Percentiles rank a stretch among this genome's conserved stretches.
Conservation (phyloP, 2,888 invertebrate species). For the Stenchaetothrips biformis region DNA sequence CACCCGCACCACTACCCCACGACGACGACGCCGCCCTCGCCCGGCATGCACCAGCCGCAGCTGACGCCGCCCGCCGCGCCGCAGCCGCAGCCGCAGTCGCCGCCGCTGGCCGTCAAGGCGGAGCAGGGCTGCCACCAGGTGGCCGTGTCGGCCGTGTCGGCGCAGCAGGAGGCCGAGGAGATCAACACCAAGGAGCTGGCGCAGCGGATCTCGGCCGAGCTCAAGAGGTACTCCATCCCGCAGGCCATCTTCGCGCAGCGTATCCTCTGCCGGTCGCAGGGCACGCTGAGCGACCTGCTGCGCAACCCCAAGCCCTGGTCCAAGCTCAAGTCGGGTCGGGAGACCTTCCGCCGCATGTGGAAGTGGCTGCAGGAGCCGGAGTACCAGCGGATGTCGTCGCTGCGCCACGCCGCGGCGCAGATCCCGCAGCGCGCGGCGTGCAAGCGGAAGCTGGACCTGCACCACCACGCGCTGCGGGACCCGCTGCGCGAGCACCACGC, state of each 20-base stretch:
- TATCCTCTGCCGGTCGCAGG: slow-evolving; percentile 59
- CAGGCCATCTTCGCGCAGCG: slow-evolving; percentile 62
- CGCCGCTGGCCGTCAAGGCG: slow-evolving; percentile 26
- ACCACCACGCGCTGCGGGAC: slow-evolving; percentile 4
- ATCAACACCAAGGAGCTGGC: slow-evolving; percentile 61
- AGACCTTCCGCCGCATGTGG: slow-evolving; percentile 62
- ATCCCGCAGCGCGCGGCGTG: slow-evolving; percentile 12
- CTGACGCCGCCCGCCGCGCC: slow-evolving; percentile 44
- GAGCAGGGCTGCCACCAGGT: slow-evolving; percentile 40
- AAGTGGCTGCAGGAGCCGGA: slow-evolving; percentile 64
- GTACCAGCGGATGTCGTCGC: slow-evolving; percentile 60
- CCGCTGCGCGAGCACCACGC: background rate
- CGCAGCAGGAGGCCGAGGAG: slow-evolving; percentile 49
- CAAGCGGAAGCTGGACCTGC: slow-evolving; percentile 17
- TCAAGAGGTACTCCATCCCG: slow-evolving; percentile 61
- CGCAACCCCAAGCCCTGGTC: slow-evolving; percentile 64
- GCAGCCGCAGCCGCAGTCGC: slow-evolving; percentile 40
- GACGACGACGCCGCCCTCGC: slow-evolving; percentile 47
- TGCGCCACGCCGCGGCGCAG: slow-evolving; percentile 51
- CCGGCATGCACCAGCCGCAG: slow-evolving; percentile 43
- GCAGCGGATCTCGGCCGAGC: slow-evolving; percentile 57
- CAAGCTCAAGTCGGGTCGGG: slow-evolving; percentile 60
- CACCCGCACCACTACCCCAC: slow-evolving; percentile 40
- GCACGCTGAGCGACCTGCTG: slow-evolving; percentile 59
- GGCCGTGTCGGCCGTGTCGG: slow-evolving; percentile 49